Percentiles rank a stretch among this genome's conserved stretches.
These are phyloP conservation scores for Harpagoxenus sublaevis DNA, from an alignment of 2,888 invertebrate species.

Conservation along the genomic window DNA sequence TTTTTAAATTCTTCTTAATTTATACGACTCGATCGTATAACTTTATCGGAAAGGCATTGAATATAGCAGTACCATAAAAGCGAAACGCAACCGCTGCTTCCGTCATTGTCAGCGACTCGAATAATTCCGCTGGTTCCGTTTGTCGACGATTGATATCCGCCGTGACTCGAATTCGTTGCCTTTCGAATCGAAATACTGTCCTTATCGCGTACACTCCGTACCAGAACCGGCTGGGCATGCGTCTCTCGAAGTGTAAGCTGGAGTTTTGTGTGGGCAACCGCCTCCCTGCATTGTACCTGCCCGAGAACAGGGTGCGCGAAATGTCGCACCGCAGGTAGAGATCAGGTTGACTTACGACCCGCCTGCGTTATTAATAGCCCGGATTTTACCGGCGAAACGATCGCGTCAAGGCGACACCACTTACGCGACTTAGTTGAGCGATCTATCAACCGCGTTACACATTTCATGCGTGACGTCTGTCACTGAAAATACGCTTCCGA, in stretches of 20 bases:
- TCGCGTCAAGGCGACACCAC: conserved; percentile 32
- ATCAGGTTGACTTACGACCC: conserved; percentile 72
- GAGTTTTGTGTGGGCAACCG: conserved; percentile 79
- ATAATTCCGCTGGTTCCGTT: conserved; percentile 78
- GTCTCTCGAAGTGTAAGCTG: conserved; percentile 71
- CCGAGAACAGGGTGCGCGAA: conserved; percentile 74
- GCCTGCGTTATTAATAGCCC: conserved; percentile 70
- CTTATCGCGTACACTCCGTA: conserved; percentile 69
- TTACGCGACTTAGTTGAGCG: conserved; percentile 29
- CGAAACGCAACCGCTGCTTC: conserved; percentile 55
- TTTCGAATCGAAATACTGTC: conserved; percentile 79
- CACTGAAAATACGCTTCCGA: not conserved
- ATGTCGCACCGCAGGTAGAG: conserved; percentile 76
- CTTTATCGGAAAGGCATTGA: not conserved
- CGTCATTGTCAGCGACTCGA: conserved; percentile 29
- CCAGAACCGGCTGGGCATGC: conserved; percentile 63
- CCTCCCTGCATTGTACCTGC: conserved; percentile 76
- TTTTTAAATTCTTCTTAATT: not conserved
- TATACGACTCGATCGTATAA: not conserved
- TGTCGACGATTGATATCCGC: conserved; percentile 73
- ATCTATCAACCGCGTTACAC: conserved; percentile 34
- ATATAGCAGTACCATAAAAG: conserved; percentile 20
- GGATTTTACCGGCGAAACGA: conserved; percentile 45
- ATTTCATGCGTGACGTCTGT: not conserved
- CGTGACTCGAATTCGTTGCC: conserved; percentile 78